Evolutionary conservation across 2,797 vertebrate species (phyloP).

Genomic region (Orestias chungarensis): DNA sequence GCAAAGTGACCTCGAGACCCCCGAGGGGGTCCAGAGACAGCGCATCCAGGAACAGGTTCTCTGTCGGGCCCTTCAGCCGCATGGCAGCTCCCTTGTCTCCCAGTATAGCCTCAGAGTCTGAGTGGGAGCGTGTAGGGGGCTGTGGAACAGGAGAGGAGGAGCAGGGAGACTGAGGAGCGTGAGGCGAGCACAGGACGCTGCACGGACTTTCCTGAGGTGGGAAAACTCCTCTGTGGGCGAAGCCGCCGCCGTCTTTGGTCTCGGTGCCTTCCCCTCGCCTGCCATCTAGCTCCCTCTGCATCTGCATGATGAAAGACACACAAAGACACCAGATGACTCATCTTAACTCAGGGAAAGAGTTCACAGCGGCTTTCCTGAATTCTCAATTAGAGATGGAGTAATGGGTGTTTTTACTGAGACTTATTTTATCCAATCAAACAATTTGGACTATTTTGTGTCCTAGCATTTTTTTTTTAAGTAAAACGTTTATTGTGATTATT

Average conservation of each 20-base stretch:
- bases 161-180: conserved; percentile 47
- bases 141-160: conserved; percentile 28
- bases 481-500: too few relatives aligned
- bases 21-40: conserved; percentile 86
- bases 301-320: conserved; percentile 62
- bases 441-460: too few relatives aligned
- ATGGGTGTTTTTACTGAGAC: not conserved
- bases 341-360: not conserved
- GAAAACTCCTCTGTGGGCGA: conserved; percentile 58
- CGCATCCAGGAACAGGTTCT: conserved; percentile 92
- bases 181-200: conserved; percentile 61
- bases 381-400: not conserved
- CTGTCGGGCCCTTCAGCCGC: conserved; percentile 84
- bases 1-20: conserved; percentile 78
- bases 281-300: conserved; percentile 84
- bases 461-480: too few relatives aligned
- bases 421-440: too few relatives aligned
- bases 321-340: not conserved
- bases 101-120: conserved; percentile 83
- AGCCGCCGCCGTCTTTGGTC: conserved; percentile 70
- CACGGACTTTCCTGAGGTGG: conserved; percentile 78
- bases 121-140: conserved; percentile 79
- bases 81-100: conserved; percentile 79
- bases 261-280: conserved; percentile 67
- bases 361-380: too few relatives aligned